Evolutionary conservation across 2,888 invertebrate genomes (phyloP).

Genomic region (Chymomyza amoena): DNA sequence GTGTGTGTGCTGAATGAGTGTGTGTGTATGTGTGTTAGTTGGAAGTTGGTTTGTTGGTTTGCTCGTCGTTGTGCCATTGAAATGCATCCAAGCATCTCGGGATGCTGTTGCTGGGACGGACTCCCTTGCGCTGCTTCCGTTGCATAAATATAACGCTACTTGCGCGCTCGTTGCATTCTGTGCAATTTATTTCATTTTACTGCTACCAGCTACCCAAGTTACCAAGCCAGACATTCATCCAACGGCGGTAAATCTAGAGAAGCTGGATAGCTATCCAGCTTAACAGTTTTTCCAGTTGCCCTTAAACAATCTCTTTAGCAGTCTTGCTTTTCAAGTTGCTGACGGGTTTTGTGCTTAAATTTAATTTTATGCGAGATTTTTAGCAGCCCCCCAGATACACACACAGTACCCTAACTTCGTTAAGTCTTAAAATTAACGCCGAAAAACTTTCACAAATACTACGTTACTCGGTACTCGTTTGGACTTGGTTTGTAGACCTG

Average conservation of each 20-base stretch:
- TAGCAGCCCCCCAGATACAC: background rate
- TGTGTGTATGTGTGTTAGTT: constrained; percentile 37
- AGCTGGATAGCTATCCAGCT: background rate
- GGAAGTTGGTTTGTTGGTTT: background rate
- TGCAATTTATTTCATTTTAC: constrained; percentile 67
- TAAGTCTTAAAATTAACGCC: background rate
- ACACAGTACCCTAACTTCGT: background rate
- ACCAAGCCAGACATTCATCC: background rate
- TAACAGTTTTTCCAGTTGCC: background rate
- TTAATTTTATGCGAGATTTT: constrained; percentile 46
- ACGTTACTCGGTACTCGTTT: background rate
- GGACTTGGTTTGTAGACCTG: background rate
- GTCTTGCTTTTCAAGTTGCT: background rate
- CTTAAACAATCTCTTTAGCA: background rate
- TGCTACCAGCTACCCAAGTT: constrained; percentile 14
- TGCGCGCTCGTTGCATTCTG: constrained; percentile 60
- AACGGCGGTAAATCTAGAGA: background rate
- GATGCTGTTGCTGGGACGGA: constrained; percentile 8
- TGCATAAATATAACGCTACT: constrained; percentile 71
- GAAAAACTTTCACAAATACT: constrained; percentile 23
- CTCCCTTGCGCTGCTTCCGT: constrained; percentile 49
- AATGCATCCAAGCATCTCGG: constrained; percentile 66
- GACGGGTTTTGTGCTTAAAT: constrained; percentile 35
- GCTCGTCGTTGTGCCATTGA: constrained; percentile 47
- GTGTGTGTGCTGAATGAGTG: background rate